Evolutionary conservation across 1,140 invertebrate species (phyloP), one percentile per base, ranked within the genome.

Genomic region (Scaptodrosophila lebanonensis): DNA sequence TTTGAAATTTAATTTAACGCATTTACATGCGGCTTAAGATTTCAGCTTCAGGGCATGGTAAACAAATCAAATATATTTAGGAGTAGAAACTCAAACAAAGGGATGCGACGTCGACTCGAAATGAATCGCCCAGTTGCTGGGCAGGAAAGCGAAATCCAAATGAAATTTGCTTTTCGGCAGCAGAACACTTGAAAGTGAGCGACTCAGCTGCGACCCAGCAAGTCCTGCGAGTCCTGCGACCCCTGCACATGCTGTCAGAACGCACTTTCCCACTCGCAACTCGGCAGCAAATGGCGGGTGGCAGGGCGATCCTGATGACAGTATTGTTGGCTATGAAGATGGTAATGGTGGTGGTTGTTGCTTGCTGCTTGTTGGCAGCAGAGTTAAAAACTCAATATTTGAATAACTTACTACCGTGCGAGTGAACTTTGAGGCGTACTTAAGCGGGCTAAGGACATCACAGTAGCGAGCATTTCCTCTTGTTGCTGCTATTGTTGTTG

Each of bases 1-100:
- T 73, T 82, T 66, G 69, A 82, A 82, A 82, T 82, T 82, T 82
- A 82, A 82, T 82, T 82, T 82, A 82, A 82, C 75, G 75, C 75
- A 82, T 82, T 82, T 82, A 82, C 75, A 82, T 82, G 75, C 66
- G 61, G 75, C 75, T 82, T 82, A 82, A 82, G 75, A 67, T 75
- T 72, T 64, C 20, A 54, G 72, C 72, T 69, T 56, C 67, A 49
- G 72, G 73, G 54, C 67, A 77, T 69, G 56, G 76, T 64, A 82
- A 82, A 82, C 76, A 82, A 82, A 82, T 82, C 70, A 82, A 76
- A 82, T 75, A 57, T 83, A 83, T 82, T 82, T 82, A 64, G 66
- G 65, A 79, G 73, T 54, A 64, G 58, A 50, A 82, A 70, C 75
- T 82, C 75, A 82, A 82, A 82, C 75, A 82, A 82, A 75, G 75